Evolutionary conservation across 2,797 vertebrate species (phyloP), one percentile per base, ranked within the genome.

Genomic region (Hypotaenidia okinawae): DNA sequence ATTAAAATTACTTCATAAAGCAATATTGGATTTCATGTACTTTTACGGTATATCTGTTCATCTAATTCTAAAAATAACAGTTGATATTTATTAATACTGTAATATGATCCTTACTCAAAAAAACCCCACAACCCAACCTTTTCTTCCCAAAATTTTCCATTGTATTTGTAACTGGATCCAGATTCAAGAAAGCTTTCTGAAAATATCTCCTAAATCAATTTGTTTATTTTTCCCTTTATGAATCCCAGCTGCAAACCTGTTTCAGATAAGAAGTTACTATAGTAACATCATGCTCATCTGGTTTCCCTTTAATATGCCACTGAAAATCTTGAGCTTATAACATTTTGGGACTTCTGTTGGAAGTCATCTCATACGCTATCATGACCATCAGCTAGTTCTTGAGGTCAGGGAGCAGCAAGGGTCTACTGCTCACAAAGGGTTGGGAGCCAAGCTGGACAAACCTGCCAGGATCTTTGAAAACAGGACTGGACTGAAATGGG

Each of bases 101-200:
- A 47, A 21, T 86, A 17, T 66, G 27, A 67, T 39, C 13, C 9
- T 24, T 73, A 35, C 9, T 64, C 11, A 23, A 30, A 45, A 22
- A 35, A 33, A 12, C 18, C 18, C 6, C 27, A 11, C 72, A 69
- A 32, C 8, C 2, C 1, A 15, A 49, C 6, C 2, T 8, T 16
- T 89, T 52, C 15, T 15, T 3, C 1, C 9, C 2, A 1, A 2
- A n/a, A 35, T 16, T 15, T 21, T 70, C 28, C 9, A 13, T n/a
- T 59, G 21, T 70, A 15, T 52, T 90, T 90, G 25, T 66, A 74
- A 67, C 12, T 51, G 8, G 15, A 74, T 63, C 61, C 33, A 28
- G 30, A 63, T 52, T 77, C 32, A 37, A 77, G 27, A 83, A 62
- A 47, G 6, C 9, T 58, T 87, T 90, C 47, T 24, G 22, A 85